Evolutionary conservation across 2,888 invertebrate genomes (phyloP).

Genomic region (Furcula furcula): DNA sequence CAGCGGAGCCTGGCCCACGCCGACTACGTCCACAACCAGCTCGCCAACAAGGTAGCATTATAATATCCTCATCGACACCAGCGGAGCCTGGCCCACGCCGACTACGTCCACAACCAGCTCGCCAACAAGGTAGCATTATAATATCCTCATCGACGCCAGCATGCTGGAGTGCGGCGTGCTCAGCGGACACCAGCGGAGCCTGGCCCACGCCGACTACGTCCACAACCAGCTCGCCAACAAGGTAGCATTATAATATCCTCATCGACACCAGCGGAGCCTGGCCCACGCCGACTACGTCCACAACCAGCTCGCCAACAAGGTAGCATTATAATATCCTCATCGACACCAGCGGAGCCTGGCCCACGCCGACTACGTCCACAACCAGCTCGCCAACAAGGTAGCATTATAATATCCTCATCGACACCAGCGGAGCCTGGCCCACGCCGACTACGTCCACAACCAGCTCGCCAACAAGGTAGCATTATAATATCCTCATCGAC

Average conservation of each 20-base stretch:
- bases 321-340: too few species aligned
- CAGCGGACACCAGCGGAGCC: slow-evolving; percentile 22
- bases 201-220: slow-evolving; percentile 4
- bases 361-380: slow-evolving; percentile 8
- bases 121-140: slow-evolving; percentile 42
- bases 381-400: slow-evolving; percentile 36
- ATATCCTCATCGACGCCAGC: slow-evolving; percentile 36
- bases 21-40: slow-evolving; percentile 9
- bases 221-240: slow-evolving; percentile 26
- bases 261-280: slow-evolving; percentile 14
- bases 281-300: slow-evolving; percentile 7
- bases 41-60: slow-evolving; percentile 40
- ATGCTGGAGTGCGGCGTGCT: slow-evolving; percentile 31
- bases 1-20: slow-evolving; percentile 6
- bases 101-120: slow-evolving; percentile 17
- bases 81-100: slow-evolving; percentile 1
- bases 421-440: slow-evolving; percentile 9
- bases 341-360: slow-evolving; percentile 13
- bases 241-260: too few species aligned
- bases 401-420: too few species aligned
- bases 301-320: slow-evolving; percentile 32
- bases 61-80: too few species aligned
- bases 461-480: slow-evolving; percentile 38
- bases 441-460: slow-evolving; percentile 9
- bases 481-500: too few species aligned